Conservation (phyloP, 2,797 vertebrate species). For the Galagoides demidoff region DNA sequence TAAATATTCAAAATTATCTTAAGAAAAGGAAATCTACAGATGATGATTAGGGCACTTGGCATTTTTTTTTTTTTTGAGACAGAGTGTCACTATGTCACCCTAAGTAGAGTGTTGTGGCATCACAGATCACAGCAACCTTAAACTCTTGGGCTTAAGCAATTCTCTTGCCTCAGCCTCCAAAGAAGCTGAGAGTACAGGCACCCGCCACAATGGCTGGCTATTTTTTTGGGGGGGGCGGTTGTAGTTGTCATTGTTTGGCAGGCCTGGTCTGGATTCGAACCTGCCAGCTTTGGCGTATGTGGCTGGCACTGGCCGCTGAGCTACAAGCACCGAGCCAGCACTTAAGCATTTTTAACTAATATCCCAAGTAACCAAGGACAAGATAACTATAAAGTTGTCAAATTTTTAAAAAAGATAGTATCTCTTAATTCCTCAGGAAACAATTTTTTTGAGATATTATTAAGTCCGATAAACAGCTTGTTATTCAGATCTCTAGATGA, state of each 20-base stretch:
- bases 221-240: too few relatives aligned
- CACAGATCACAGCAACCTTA: too few relatives aligned
- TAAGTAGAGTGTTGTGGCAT: too few relatives aligned
- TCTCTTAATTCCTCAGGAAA: slow-evolving; percentile 41
- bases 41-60: not conserved
- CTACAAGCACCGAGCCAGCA: not conserved
- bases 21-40: not conserved
- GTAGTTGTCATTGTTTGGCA: too few relatives aligned
- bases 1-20: slow-evolving; percentile 12
- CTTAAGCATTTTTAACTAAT: slow-evolving; percentile 40
- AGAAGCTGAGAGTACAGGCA: too few relatives aligned
- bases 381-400: slow-evolving; percentile 47
- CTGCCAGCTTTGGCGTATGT: too few relatives aligned
- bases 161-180: too few relatives aligned
- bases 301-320: too few relatives aligned
- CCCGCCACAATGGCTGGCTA: too few relatives aligned
- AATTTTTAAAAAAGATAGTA: not conserved
- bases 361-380: slow-evolving; percentile 31
- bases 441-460: not conserved
- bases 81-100: too few relatives aligned
- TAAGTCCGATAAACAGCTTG: slow-evolving; percentile 37
- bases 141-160: too few relatives aligned
- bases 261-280: too few relatives aligned
- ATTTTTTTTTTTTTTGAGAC: not conserved
- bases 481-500: not conserved